A percentile compares a stretch with the other conserved stretches of the same genome.
Conservation (phyloP, 2,888 invertebrate genomes). For the Lydus trimaculatus region DNA sequence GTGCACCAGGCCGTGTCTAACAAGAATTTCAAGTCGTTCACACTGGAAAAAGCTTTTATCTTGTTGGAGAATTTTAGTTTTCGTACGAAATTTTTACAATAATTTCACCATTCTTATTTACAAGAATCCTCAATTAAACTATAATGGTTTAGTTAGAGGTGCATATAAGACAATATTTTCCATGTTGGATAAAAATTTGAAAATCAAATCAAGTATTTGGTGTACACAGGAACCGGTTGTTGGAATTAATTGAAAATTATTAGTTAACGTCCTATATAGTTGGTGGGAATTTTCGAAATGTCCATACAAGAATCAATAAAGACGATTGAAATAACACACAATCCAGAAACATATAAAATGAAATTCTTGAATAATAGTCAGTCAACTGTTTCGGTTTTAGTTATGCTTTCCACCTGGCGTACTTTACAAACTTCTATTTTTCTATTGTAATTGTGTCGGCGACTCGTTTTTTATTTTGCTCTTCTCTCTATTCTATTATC, state of each 20-base stretch:
- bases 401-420: slow-evolving; percentile 2
- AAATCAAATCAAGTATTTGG: neutral
- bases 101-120: neutral
- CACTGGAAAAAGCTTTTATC: neutral
- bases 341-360: neutral
- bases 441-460: neutral
- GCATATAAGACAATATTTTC: neutral
- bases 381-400: neutral
- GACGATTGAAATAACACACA: too few species aligned
- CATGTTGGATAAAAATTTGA: neutral
- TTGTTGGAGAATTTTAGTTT: too few species aligned
- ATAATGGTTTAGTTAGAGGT: too few species aligned
- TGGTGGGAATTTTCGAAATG: neutral
- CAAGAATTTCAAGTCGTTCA: slow-evolving; percentile 2
- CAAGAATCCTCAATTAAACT: too few species aligned
- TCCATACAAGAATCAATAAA: too few species aligned
- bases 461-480: neutral
- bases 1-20: neutral
- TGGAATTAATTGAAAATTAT: slow-evolving; percentile 2
- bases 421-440: neutral
- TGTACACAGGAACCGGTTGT: neutral
- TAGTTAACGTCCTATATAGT: neutral
- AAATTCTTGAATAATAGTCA: neutral
- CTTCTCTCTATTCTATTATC: neutral
- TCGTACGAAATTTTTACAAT: too few species aligned